Percentiles rank a stretch among this genome's conserved stretches.
These are phyloP conservation scores for Sphenodon punctatus DNA, from an alignment of 2,797 vertebrate species.

Conservation along the genomic window DNA sequence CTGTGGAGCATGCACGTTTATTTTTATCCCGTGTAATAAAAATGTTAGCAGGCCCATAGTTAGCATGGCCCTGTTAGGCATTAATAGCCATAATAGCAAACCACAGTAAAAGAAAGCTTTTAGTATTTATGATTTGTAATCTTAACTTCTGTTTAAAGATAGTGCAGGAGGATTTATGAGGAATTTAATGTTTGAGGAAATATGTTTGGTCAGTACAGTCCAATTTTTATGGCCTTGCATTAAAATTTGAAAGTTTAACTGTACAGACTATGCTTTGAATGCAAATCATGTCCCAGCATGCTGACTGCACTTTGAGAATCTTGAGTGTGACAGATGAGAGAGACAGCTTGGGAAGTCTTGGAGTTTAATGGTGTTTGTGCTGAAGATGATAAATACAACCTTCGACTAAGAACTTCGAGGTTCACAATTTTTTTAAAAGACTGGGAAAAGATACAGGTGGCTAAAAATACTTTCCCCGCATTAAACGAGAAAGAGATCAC, in stretches of 20 bases:
- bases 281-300: conserved; percentile 25
- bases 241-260: conserved; percentile 35
- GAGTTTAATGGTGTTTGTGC: conserved; percentile 38
- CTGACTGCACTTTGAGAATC: conserved; percentile 5
- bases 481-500: conserved; percentile 16
- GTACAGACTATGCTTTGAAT: conserved; percentile 26
- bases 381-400: conserved; percentile 69
- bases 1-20: too few species aligned
- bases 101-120: conserved; percentile 48
- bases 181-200: conserved; percentile 44
- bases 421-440: conserved; percentile 35
- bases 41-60: conserved; percentile 47
- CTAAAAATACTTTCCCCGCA: conserved; percentile 7
- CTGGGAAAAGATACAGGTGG: background rate
- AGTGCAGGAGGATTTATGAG: conserved; percentile 40
- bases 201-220: conserved; percentile 23
- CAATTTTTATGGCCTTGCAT: conserved; percentile 33
- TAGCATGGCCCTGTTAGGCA: background rate
- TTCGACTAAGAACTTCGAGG: conserved; percentile 63
- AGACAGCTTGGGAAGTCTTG: conserved; percentile 44
- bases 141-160: conserved; percentile 59
- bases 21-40: too few species aligned
- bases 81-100: conserved; percentile 20
- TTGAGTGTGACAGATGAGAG: conserved; percentile 56
- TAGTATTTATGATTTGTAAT: conserved; percentile 60